phyloP scores from a whole-genome alignment of 2,113 vertebrate genomes.

The Gallinago paraguaiae region DNA sequence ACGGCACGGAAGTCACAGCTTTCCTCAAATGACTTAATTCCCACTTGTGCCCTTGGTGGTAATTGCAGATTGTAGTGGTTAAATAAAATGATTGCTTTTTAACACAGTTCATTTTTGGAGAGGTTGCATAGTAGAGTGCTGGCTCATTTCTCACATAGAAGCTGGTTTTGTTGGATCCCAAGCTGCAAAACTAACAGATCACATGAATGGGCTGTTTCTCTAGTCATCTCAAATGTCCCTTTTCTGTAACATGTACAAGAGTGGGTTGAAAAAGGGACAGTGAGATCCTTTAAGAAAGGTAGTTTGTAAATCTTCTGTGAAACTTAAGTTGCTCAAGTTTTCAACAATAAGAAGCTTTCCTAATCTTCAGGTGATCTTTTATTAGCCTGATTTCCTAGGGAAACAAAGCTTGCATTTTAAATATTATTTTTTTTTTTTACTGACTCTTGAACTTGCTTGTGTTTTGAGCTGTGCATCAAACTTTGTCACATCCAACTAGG shows the following conservation, averaged over 20 bases:
- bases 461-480: neutral
- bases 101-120: neutral
- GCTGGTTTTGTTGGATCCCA: neutral
- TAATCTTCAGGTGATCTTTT: neutral
- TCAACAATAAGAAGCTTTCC: neutral
- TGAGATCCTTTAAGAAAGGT: neutral
- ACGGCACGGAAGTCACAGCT: accelerated
- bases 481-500: neutral
- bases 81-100: neutral
- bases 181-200: neutral
- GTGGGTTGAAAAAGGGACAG: neutral
- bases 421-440: neutral
- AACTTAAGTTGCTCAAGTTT: neutral
- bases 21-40: neutral
- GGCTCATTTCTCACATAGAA: neutral
- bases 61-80: neutral
- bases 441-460: neutral
- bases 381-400: neutral
- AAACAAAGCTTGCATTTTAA: neutral
- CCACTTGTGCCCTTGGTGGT: neutral
- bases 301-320: neutral
- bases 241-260: neutral
- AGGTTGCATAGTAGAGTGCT: neutral
- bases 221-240: neutral
- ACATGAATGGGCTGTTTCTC: neutral